A percentile compares a stretch with the other conserved stretches of the same genome.
Evolutionary conservation across 2,113 vertebrate species (phyloP).

Genomic region (Talpa occidentalis): DNA sequence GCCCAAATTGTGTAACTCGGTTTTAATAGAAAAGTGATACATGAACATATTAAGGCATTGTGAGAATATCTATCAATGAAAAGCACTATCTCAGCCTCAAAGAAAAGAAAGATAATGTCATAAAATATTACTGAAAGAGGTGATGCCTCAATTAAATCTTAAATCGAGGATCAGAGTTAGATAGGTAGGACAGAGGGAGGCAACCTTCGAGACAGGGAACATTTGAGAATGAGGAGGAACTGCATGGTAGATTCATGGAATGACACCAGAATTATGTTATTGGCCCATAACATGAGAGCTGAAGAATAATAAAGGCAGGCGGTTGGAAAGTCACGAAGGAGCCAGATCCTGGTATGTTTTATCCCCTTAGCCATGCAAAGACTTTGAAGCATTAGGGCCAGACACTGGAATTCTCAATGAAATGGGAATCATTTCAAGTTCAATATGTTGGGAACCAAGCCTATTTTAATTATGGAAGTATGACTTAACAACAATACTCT

Average conservation of each 20-base stretch:
- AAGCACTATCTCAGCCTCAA: not conserved
- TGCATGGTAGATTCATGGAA: not conserved
- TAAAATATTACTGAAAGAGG: not conserved
- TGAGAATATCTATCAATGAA: not conserved
- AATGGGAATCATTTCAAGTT: not conserved
- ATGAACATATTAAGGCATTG: not conserved
- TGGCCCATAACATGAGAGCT: not conserved
- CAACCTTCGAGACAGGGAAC: not conserved
- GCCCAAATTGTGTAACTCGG: not conserved
- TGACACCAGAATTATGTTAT: not conserved
- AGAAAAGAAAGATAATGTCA: not conserved
- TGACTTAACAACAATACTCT: not conserved
- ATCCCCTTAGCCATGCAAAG: not conserved
- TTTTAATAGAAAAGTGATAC: not conserved
- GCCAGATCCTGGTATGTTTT: not conserved
- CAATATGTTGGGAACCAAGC: not conserved
- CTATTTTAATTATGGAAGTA: constrained; percentile 35
- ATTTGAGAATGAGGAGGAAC: not conserved
- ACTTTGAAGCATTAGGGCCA: not conserved
- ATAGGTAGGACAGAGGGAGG: not conserved
- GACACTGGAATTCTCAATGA: not conserved
- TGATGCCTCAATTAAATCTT: not conserved
- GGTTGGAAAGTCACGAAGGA: not conserved
- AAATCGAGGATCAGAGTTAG: not conserved
- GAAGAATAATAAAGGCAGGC: no score